A percentile compares a stretch with the other conserved stretches of the same genome.
phyloP scores from a whole-genome alignment of 92 coral and sea anemone genomes.

The Blastomussa wellsi region DNA sequence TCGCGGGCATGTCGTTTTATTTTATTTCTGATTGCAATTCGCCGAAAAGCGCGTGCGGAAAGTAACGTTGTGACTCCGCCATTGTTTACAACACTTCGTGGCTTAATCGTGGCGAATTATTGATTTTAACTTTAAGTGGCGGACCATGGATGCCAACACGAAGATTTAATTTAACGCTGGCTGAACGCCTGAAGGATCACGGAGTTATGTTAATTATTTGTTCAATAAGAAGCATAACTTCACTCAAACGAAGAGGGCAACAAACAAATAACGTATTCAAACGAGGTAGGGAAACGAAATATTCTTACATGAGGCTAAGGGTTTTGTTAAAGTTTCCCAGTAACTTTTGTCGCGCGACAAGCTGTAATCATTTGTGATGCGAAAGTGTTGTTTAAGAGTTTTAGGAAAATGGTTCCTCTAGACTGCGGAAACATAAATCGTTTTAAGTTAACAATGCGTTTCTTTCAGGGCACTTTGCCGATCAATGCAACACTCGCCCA shows the following conservation, averaged over 20 bases:
- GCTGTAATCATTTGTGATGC: constrained; percentile 22
- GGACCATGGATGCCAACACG: constrained; percentile 27
- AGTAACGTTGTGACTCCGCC: constrained; percentile 23
- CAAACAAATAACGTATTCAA: constrained; percentile 32
- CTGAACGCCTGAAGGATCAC: constrained; percentile 39
- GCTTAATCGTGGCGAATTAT: constrained; percentile 22
- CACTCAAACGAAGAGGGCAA: constrained; percentile 20
- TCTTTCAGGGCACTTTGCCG: constrained; percentile 47
- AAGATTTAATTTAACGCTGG: constrained; percentile 32
- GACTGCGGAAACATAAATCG: constrained; percentile 67
- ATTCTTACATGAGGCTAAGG: background rate
- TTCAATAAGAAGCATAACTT: constrained; percentile 37
- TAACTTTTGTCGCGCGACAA: constrained; percentile 10
- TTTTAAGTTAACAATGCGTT: constrained; percentile 49
- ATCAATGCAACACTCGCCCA: constrained; percentile 46
- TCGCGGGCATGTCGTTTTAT: constrained; percentile 32
- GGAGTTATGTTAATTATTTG: constrained; percentile 42
- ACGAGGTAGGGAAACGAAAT: constrained; percentile 14
- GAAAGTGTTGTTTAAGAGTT: constrained; percentile 26
- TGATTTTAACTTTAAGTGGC: background rate
- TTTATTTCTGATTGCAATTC: constrained; percentile 31
- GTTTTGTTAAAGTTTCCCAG: background rate
- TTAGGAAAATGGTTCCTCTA: constrained; percentile 35
- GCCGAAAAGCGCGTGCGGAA: constrained; percentile 42
- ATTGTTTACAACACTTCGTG: constrained; percentile 25